Evolutionary conservation across 2,113 vertebrate genomes (phyloP).

Genomic region (Nettapus auritus): DNA sequence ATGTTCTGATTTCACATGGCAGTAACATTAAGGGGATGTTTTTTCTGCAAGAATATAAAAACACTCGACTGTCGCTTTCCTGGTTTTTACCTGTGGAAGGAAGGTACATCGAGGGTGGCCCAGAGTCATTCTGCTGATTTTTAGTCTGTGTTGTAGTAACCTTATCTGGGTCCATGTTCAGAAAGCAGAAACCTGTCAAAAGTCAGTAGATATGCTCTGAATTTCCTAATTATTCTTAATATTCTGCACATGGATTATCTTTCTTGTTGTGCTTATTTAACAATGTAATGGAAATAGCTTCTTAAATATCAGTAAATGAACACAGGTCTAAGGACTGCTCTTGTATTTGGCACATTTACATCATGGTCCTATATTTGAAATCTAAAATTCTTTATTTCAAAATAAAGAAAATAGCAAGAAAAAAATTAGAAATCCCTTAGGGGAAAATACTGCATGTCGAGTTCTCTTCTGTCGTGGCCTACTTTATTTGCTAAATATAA

Average conservation of each 20-base stretch:
- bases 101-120: not conserved
- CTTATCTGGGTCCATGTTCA: not conserved
- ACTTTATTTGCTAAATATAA: slow-evolving; percentile 11
- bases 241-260: not conserved
- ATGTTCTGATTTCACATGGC: not conserved
- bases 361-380: not conserved
- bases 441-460: not conserved
- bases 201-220: not conserved
- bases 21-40: not conserved
- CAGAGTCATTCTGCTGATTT: not conserved
- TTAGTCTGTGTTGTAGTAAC: not conserved
- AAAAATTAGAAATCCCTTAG: not conserved
- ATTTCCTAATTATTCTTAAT: not conserved
- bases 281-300: not conserved
- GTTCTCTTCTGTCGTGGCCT: not conserved
- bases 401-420: not conserved
- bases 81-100: not conserved
- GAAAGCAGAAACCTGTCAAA: slow-evolving; percentile 15
- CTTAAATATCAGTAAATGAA: not conserved
- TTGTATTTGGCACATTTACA: not conserved
- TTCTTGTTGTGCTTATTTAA: not conserved
- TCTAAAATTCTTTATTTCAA: not conserved
- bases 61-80: not conserved
- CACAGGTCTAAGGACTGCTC: not conserved
- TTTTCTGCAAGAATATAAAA: not conserved